phyloP scores from a whole-genome alignment of 2,888 invertebrate species.

The Melanostoma mellinum region DNA sequence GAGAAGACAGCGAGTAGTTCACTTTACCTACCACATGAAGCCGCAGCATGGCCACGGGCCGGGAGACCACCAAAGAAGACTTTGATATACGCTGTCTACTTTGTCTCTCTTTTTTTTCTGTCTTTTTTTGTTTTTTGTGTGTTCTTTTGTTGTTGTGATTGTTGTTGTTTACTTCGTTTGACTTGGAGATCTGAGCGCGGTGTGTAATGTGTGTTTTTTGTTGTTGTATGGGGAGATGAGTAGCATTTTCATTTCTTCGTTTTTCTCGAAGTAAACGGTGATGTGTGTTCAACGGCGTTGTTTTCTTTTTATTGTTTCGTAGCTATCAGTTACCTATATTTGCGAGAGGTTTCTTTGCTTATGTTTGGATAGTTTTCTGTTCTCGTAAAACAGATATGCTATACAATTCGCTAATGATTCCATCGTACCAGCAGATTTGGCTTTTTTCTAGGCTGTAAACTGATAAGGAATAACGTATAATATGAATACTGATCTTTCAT shows the following conservation, averaged over 20 bases:
- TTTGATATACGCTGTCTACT: slow-evolving; percentile 67
- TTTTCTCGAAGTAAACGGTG: slow-evolving; percentile 62
- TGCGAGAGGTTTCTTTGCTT: slow-evolving; percentile 27
- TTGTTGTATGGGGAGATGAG: slow-evolving; percentile 10
- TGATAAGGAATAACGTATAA: too few relatives aligned
- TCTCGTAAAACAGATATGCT: neutral
- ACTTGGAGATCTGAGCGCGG: slow-evolving; percentile 37
- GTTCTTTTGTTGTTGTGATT: slow-evolving; percentile 34
- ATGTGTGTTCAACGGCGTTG: slow-evolving; percentile 58
- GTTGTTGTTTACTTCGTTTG: slow-evolving; percentile 62
- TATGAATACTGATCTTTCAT: too few relatives aligned
- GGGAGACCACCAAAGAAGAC: slow-evolving; percentile 69
- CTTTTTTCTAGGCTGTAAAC: too few relatives aligned
- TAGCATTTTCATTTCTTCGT: slow-evolving; percentile 59
- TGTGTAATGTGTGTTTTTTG: slow-evolving; percentile 14
- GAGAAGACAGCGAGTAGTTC: slow-evolving; percentile 52
- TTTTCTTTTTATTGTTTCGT: neutral
- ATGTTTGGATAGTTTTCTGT: slow-evolving; percentile 16
- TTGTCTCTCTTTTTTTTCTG: slow-evolving; percentile 24
- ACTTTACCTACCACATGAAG: slow-evolving; percentile 64
- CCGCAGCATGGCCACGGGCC: slow-evolving; percentile 65
- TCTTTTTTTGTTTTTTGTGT: slow-evolving; percentile 10
- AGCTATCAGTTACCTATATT: slow-evolving; percentile 21
- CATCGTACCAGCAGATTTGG: too few relatives aligned
- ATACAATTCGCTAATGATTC: too few relatives aligned